Base-by-base conservation (phyloP, 2,113 vertebrate species). In the Catharus bicknelli region DNA sequence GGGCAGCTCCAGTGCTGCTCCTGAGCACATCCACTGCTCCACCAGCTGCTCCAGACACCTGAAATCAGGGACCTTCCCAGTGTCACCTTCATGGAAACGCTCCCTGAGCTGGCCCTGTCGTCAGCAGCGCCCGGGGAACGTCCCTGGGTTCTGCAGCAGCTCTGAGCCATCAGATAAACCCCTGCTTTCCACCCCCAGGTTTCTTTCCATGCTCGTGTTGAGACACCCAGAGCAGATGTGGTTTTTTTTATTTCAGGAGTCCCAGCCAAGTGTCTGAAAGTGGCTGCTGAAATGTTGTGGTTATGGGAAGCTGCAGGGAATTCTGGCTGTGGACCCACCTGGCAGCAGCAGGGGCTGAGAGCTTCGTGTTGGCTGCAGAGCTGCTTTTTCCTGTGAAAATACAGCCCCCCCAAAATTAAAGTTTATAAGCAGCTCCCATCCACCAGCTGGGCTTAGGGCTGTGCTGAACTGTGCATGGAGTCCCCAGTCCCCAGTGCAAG, bases 41-140 rank as follows among this genome's bases (percentile, higher is more conserved):
- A 0, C 16, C 59, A 78, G 34, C 38, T 66, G 50, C 62, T 13
- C 32, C 87, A 30, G 58, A 55, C 50, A 43, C 50, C 54, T 48
- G 20, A 43, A n/a, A 80, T 7, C 5, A 1, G 32, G 50, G 23
- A 17, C 22, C 9, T 40, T n/a, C 58, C 58, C 40, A 4, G 22
- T 40, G 59, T 13, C 32, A 40, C 5, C 9, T 2, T 0, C 45
- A 26, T 1, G 1, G 16, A 22, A 81, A 17, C 0, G 0, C 17
- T 70, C 78, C 88, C 48, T 3, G 47, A 43, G 36, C 79, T 30
- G 82, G 58, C 9, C 11, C 12, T 53, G 43, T 9, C 1, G 0
- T 7, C 58, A 23, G 42, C 51, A 64, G 69, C 0, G 0, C 50
- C 27, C 0, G 0, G 81, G 88, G 59, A 67, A 72, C 0, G 1